These are phyloP conservation scores for Ictidomys tridecemlineatus DNA, from an alignment of 2,113 vertebrate genomes.

Conservation along the genomic window DNA sequence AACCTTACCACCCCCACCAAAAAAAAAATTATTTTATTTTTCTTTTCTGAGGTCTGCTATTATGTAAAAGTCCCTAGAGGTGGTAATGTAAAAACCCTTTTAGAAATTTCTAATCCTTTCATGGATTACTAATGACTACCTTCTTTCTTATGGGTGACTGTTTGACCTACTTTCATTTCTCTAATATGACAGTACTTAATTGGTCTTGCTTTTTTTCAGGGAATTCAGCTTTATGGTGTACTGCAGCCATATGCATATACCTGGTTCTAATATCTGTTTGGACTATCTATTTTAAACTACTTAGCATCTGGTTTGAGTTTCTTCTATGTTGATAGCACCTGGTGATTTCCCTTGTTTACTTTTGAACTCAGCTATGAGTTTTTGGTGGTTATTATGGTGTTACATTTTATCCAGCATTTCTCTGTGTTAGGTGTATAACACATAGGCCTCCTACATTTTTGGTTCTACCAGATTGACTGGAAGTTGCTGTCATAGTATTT, in stretches of 20 bases:
- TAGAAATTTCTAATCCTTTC: constrained; percentile 44
- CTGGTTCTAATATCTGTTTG: background rate
- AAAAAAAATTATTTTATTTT: background rate
- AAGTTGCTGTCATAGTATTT: constrained; percentile 42
- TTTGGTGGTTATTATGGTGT: constrained; percentile 22
- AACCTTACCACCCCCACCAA: background rate
- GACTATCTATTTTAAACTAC: background rate
- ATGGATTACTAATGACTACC: background rate
- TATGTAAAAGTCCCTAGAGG: background rate
- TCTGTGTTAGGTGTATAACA: background rate
- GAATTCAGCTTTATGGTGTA: background rate
- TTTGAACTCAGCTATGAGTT: background rate
- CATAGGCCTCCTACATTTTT: background rate
- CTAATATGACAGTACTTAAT: background rate
- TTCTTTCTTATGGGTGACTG: constrained; percentile 1
- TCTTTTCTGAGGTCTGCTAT: constrained; percentile 3
- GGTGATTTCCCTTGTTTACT: constrained; percentile 6
- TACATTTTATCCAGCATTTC: constrained; percentile 22
- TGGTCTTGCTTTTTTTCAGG: background rate
- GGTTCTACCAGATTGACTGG: background rate
- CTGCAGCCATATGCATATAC: background rate
- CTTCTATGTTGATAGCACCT: background rate
- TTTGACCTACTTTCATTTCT: constrained; percentile 9
- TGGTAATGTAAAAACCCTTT: background rate
- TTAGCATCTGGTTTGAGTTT: constrained; percentile 31